Evolutionary conservation across 2,113 vertebrate species (phyloP), one percentile per base, ranked within the genome.

Genomic region (Raja brachyura): DNA sequence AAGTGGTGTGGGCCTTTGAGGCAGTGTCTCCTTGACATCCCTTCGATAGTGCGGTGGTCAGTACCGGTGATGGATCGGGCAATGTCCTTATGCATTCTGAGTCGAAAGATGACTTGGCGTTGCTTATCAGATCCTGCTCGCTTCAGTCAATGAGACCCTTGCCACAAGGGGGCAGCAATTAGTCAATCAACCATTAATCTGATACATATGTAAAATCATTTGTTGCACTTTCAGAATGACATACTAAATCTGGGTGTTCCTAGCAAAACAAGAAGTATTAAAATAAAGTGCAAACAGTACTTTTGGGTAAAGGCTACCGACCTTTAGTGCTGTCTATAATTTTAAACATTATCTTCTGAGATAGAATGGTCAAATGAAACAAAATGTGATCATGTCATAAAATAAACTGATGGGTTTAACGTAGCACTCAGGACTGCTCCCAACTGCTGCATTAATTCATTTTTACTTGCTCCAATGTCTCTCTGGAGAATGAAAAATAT

Each of bases 131-230:
- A 92, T 54, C 8, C 9, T 54, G 66, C 22, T 22, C 31, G 25
- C 33, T 39, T 39, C 28, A 25, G 18, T 48, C 39, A 90, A 48
- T 39, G 5, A 14, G 66, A 39, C 22, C 66, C 54, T 74, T 22
- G 25, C 90, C 63, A 92, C 90, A 28, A 92, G 90, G 90, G 33
- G 90, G 90, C 90, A 92, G 90, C 90, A 92, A 92, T 92, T 92
- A 90, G 54, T 92, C 68, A 92, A 92, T 92, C 90, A 92, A 39
- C 39, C 90, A 70, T 92, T 92, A 73, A 92, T 73, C 33, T 92
- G 4, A 39, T 25, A 73, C 63, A 66, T 31, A 54, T 5, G n/a
- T 10, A 63, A 31, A 5, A 92, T 48, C 33, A 88, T 4, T 28
- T 28, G 25, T n/a, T n/a, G 81, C 78, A 25, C 74, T 66, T 4